Conservation (phyloP, 2,113 vertebrate species). For the Melanostigma gelatinosum region DNA sequence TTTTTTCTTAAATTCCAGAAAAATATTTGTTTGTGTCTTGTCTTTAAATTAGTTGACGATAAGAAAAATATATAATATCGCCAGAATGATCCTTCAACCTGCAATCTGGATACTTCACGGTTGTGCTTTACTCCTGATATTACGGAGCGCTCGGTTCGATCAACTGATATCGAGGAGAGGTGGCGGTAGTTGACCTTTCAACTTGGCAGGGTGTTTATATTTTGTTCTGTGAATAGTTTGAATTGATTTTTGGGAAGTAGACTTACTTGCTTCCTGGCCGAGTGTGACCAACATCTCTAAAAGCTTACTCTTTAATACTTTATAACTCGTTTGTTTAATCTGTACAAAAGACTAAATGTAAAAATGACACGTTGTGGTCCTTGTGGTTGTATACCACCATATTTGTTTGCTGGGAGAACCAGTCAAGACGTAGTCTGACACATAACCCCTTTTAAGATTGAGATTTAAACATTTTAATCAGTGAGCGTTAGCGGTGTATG, state of each 20-base stretch:
- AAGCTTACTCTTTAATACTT: not conserved
- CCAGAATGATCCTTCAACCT: not conserved
- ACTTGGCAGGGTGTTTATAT: not conserved
- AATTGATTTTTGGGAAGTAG: not conserved
- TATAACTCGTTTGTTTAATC: not conserved
- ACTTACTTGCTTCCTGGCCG: not conserved
- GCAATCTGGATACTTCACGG: too few relatives aligned
- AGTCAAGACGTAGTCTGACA: not conserved
- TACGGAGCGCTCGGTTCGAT: too few relatives aligned
- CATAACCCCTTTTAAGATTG: too few relatives aligned
- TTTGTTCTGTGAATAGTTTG: not conserved
- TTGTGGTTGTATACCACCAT: not conserved
- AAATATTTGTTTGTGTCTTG: not conserved
- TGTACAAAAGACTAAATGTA: not conserved
- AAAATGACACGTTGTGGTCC: not conserved
- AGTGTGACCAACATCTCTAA: not conserved
- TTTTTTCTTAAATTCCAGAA: not conserved
- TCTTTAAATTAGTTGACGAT: not conserved
- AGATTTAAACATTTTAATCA: not conserved
- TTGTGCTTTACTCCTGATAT: too few relatives aligned
- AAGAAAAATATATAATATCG: not conserved
- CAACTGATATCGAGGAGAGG: not conserved
- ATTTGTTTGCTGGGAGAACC: not conserved
- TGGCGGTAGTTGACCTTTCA: not conserved
- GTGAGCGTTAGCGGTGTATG: not conserved